Percentiles rank a stretch among this genome's conserved stretches.
Evolutionary conservation across 1,140 invertebrate species (phyloP).

Genomic region (Fopius arisanus): DNA sequence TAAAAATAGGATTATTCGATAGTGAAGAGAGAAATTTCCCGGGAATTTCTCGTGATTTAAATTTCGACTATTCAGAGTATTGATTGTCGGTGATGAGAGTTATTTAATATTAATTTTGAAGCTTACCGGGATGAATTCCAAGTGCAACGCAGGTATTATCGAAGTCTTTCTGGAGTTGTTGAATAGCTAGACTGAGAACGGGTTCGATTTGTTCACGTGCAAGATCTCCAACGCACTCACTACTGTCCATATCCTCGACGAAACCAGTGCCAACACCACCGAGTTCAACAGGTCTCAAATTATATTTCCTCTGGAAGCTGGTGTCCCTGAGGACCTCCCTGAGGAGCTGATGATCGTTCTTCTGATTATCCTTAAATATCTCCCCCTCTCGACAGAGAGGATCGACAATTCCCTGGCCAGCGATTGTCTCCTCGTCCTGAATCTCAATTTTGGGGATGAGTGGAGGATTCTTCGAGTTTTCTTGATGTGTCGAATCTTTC

Average conservation of each 20-base stretch:
- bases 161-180: slow-evolving; percentile 85
- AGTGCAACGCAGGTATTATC: slow-evolving; percentile 83
- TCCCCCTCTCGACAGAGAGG: slow-evolving; percentile 49
- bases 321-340: slow-evolving; percentile 83
- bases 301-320: slow-evolving; percentile 82
- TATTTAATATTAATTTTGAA: too few relatives aligned
- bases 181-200: slow-evolving; percentile 83
- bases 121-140: slow-evolving; percentile 85
- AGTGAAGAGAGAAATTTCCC: too few relatives aligned
- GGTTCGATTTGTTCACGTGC: slow-evolving; percentile 82
- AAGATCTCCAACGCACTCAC: slow-evolving; percentile 68
- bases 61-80: too few relatives aligned
- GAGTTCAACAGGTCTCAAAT: slow-evolving; percentile 78
- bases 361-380: slow-evolving; percentile 47
- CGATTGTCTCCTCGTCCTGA: slow-evolving; percentile 17
- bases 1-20: too few relatives aligned
- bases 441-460: slow-evolving; percentile 33
- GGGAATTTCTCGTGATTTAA: too few relatives aligned
- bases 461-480: not conserved
- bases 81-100: too few relatives aligned
- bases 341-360: slow-evolving; percentile 77
- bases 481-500: not conserved
- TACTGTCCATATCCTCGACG: slow-evolving; percentile 61
- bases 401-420: slow-evolving; percentile 33
- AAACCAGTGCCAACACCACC: slow-evolving; percentile 68